Evolutionary conservation across 2,113 vertebrate species (phyloP), one percentile per base, ranked within the genome.

Genomic region (Calidris pugnax): DNA sequence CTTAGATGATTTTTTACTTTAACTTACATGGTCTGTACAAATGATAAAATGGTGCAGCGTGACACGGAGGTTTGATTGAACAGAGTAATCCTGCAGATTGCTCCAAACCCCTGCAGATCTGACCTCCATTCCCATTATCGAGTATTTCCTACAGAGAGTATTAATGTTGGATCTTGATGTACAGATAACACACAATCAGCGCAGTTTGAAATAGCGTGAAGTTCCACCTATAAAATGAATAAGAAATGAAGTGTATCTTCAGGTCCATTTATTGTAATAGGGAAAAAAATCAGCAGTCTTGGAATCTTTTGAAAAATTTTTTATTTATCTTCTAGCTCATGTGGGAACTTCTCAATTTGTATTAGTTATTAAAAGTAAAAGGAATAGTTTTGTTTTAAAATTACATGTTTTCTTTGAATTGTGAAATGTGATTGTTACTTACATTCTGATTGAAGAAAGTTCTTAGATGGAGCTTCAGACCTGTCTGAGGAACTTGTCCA

Each of bases 91-190:
- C 80, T 76, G 74, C 63, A 91, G 81, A 91, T 89, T 93, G 57
- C 45, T 91, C 45, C 90, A 90, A 79, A 75, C 62, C 74, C 74
- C 92, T 91, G 79, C 80, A 87, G 74, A 59, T 89, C 66, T 92
- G 84, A 91, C 84, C 67, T 93, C 74, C 24, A 4, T 93, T 96
- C 48, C 59, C 57, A 74, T 75, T 63, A 62, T 60, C 32, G 60
- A 37, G 8, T 82, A 23, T 91, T 91, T 90, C 63, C 78, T 87
- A 55, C 79, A 69, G 81, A 71, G 73, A 87, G 63, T 66, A 66
- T 26, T 87, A 87, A 48, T 37, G 19, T 32, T 87, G 81, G 45
- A 62, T 82, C 60, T 68, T 87, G n/a, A 9, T 74, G 63, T 73
- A 79, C 63, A 89, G 86, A 62, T 78, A 81, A 53, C 9, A 2